Percentiles rank a stretch among this genome's conserved stretches.
These are phyloP conservation scores for Rhinoderma darwinii DNA, from an alignment of 2,113 vertebrate genomes.

Conservation along the genomic window DNA sequence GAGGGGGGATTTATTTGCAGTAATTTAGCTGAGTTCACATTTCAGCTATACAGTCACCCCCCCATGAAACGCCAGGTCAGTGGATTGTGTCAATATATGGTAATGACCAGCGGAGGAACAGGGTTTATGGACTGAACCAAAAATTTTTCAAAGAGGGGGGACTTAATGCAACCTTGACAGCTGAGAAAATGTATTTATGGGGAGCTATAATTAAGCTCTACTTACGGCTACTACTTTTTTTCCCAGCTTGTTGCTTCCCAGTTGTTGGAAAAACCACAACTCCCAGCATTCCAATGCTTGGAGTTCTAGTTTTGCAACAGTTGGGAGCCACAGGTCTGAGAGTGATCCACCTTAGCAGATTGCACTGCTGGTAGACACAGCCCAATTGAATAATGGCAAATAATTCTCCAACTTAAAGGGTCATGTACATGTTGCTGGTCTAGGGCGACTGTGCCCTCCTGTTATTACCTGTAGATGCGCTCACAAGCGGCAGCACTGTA, in stretches of 20 bases:
- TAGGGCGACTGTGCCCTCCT: neutral
- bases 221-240: too few species aligned
- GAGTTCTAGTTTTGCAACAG: too few species aligned
- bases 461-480: neutral
- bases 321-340: too few species aligned
- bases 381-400: too few species aligned
- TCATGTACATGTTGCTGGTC: neutral
- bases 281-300: too few species aligned
- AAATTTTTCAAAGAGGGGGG: neutral
- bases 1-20: neutral
- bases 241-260: too few species aligned
- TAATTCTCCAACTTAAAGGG: too few species aligned
- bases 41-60: slow-evolving; percentile 7
- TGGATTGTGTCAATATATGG: neutral
- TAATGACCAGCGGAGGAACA: neutral
- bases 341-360: too few species aligned
- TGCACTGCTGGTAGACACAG: too few species aligned
- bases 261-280: too few species aligned
- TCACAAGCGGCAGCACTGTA: too few species aligned
- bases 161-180: neutral
- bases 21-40: slow-evolving; percentile 7
- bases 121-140: neutral
- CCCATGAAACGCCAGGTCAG: neutral
- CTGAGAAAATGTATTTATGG: neutral
- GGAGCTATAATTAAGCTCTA: neutral